These are phyloP conservation scores for Squalus acanthias DNA, from an alignment of 2,797 vertebrate genomes.

Conservation along the genomic window DNA sequence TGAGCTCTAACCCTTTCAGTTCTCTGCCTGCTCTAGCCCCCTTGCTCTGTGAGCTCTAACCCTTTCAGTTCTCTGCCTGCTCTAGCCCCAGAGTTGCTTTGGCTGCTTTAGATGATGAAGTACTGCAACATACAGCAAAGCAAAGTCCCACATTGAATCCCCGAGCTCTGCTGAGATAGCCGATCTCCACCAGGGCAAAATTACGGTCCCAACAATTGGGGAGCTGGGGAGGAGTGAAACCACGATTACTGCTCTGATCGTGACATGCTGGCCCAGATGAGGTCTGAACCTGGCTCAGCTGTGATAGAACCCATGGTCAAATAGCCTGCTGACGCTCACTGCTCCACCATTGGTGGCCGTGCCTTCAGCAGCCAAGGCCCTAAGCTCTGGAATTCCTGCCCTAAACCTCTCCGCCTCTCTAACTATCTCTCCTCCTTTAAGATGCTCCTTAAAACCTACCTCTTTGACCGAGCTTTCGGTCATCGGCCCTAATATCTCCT, in stretches of 20 bases:
- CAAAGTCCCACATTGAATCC: background rate
- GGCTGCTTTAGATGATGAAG: background rate
- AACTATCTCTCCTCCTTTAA: background rate
- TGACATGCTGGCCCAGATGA: accelerated
- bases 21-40: too few species aligned
- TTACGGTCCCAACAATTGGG: background rate
- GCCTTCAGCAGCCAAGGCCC: background rate
- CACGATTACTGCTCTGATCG: background rate
- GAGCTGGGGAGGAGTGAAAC: background rate
- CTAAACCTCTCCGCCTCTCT: background rate
- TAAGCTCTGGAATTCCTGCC: background rate
- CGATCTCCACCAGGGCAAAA: background rate
- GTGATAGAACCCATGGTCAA: background rate
- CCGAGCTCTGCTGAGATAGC: background rate
- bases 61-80: background rate
- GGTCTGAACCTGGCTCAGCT: background rate
- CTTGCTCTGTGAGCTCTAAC: too few species aligned
- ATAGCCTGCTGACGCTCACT: background rate
- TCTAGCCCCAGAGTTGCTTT: background rate
- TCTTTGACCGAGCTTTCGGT: background rate
- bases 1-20: background rate
- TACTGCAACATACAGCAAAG: background rate
- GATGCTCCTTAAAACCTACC: background rate
- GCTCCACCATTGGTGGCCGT: background rate
- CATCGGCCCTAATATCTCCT: background rate